These are phyloP conservation scores for Orgyia antiqua DNA, from an alignment of 2,888 invertebrate genomes.

Conservation along the genomic window DNA sequence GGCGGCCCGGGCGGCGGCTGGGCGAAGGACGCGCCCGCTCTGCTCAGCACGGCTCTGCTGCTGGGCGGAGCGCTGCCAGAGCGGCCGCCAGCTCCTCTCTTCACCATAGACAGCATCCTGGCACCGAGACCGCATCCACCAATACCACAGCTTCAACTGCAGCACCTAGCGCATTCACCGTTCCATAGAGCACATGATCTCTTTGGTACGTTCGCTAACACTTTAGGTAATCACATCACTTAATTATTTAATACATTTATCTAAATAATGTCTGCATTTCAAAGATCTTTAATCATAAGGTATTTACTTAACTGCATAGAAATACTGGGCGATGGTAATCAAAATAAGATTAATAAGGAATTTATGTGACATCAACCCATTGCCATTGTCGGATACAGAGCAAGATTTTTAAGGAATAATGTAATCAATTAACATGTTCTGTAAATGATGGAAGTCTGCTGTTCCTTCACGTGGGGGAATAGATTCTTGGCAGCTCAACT, in stretches of 20 bases:
- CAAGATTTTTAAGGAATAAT: too few relatives aligned
- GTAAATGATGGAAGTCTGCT: too few relatives aligned
- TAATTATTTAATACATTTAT: not conserved
- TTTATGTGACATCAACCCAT: too few relatives aligned
- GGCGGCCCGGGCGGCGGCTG: constrained; percentile 61
- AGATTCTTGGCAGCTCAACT: too few relatives aligned
- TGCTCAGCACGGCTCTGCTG: constrained; percentile 73
- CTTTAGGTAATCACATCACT: constrained; percentile 26
- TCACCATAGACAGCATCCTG: constrained; percentile 92
- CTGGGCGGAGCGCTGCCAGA: constrained; percentile 67
- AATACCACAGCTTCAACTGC: constrained; percentile 75
- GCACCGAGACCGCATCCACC: constrained; percentile 83
- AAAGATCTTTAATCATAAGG: too few relatives aligned
- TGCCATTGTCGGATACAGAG: too few relatives aligned
- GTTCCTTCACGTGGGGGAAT: too few relatives aligned
- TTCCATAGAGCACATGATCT: constrained; percentile 87
- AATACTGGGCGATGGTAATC: not conserved
- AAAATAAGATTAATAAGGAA: constrained; percentile 5
- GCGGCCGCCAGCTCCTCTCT: constrained; percentile 79
- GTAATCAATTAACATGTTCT: too few relatives aligned
- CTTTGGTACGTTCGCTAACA: constrained; percentile 80
- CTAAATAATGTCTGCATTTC: not conserved
- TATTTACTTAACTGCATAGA: too few relatives aligned
- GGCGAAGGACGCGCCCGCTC: constrained; percentile 67
- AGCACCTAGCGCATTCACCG: constrained; percentile 80